Percentiles rank a stretch among this genome's conserved stretches.
Conservation (phyloP, 2,888 invertebrate genomes). For the Agrypnus murinus region DNA sequence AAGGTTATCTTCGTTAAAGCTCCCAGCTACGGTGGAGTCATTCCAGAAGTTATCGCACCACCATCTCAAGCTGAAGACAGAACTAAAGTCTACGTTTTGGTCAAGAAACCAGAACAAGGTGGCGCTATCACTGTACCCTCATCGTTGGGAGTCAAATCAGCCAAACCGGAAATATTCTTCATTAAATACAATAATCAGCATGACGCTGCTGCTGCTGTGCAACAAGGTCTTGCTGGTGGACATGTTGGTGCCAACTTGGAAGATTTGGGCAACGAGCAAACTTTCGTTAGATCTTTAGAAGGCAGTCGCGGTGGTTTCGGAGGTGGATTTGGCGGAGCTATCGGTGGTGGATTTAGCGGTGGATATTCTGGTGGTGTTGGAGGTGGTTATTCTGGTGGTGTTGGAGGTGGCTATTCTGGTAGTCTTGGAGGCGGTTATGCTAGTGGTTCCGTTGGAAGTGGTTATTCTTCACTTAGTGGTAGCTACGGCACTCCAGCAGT, state of each 20-base stretch:
- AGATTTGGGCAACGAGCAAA: conserved; percentile 14
- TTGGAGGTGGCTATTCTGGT: no score
- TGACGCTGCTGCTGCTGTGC: conserved; percentile 56
- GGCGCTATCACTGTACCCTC: conserved; percentile 86
- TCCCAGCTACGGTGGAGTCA: conserved; percentile 61
- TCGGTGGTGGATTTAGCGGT: no score
- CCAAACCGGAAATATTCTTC: conserved; percentile 92
- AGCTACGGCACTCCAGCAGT: no score
- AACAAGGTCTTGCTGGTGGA: conserved; percentile 32
- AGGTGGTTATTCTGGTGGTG: no score
- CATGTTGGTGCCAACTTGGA: conserved; percentile 6
- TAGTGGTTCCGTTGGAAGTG: no score
- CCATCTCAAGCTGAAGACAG: no score
- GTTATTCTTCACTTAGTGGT: conserved; percentile 2
- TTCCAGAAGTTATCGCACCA: conserved; percentile 60
- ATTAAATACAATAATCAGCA: conserved; percentile 80
- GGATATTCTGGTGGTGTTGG: no score
- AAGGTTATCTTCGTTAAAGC: conserved; percentile 73
- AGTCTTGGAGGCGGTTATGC: no score
- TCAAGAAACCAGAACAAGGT: conserved; percentile 81
- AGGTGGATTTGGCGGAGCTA: conserved; percentile 30
- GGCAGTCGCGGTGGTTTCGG: no score
- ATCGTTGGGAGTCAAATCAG: no score
- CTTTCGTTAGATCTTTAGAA: conserved; percentile 3
- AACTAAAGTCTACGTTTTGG: conserved; percentile 67